Conservation (phyloP, 2,113 vertebrate species). For the Butorides virescens region DNA sequence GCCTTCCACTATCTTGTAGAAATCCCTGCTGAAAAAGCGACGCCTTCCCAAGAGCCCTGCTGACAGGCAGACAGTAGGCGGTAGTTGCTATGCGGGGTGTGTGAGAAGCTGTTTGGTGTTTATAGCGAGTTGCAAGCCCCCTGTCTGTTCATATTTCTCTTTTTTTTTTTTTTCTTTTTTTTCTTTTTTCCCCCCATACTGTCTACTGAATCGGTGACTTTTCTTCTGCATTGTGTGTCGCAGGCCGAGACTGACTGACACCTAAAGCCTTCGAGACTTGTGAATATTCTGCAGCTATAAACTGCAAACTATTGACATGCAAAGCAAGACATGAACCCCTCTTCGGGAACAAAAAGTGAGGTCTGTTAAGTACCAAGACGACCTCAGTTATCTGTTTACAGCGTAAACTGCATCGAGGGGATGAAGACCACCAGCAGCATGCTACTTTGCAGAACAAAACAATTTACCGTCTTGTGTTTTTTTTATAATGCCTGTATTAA, state of each 20-base stretch:
- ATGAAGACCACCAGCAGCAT: conserved; percentile 80
- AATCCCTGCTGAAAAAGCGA: not conserved
- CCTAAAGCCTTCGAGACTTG: conserved; percentile 81
- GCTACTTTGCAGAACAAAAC: conserved; percentile 74
- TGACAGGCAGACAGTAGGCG: not conserved
- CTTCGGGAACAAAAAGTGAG: conserved; percentile 77
- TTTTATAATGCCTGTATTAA: conserved; percentile 77
- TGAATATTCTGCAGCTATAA: conserved; percentile 82
- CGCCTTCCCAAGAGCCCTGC: not conserved
- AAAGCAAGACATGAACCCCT: conserved; percentile 77
- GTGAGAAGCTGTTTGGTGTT: not conserved
- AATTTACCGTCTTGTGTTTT: conserved; percentile 73
- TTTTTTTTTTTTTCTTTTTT: too few relatives aligned
- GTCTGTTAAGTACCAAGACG: conserved; percentile 69
- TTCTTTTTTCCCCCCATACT: not conserved
- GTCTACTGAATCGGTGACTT: conserved; percentile 81
- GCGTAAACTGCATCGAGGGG: conserved; percentile 79
- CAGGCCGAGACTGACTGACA: conserved; percentile 86
- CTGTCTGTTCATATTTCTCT: not conserved
- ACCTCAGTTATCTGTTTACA: conserved; percentile 85
- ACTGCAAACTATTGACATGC: conserved; percentile 80
- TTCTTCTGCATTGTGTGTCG: conserved; percentile 83
- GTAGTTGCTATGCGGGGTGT: not conserved
- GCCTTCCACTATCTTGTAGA: fast-evolving
- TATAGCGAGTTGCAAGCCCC: not conserved